A percentile compares a stretch with the other conserved stretches of the same genome.
These are phyloP conservation scores for Drosophila niveifrons DNA, from an alignment of 2,888 invertebrate species.

Conservation along the genomic window DNA sequence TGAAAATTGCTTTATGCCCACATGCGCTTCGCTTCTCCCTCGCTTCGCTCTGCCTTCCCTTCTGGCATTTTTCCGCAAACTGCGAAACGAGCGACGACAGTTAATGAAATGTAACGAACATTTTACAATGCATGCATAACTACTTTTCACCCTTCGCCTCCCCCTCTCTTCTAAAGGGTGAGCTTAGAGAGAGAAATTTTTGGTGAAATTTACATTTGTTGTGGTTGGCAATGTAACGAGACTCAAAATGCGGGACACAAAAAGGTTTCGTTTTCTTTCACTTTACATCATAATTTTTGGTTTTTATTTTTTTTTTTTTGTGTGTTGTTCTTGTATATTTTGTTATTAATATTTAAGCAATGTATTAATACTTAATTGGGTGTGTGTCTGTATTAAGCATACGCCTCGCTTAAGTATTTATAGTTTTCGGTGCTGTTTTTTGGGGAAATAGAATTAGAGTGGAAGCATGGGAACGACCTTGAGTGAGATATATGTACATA, in stretches of 20 bases:
- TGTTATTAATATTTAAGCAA: constrained; percentile 1
- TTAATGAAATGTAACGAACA: constrained; percentile 55
- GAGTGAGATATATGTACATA: background rate
- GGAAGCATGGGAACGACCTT: background rate
- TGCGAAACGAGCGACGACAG: constrained; percentile 27
- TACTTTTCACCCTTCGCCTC: background rate
- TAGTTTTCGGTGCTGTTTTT: background rate
- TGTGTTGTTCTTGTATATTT: background rate
- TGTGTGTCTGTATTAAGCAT: background rate
- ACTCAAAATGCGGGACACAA: background rate
- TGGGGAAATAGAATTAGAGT: background rate
- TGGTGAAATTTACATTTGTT: constrained; percentile 23
- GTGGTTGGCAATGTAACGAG: background rate
- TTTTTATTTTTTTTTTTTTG: background rate
- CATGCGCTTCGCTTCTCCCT: background rate
- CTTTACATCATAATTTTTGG: background rate
- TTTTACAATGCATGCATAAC: constrained; percentile 38
- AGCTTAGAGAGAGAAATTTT: background rate
- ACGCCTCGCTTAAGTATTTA: background rate
- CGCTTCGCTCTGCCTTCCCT: too few relatives aligned
- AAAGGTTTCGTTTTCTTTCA: constrained; percentile 3
- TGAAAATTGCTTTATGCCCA: constrained; percentile 54
- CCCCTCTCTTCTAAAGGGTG: background rate
- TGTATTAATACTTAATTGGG: background rate
- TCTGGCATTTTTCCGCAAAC: background rate